Evolutionary conservation across 1,140 invertebrate genomes (phyloP).

Genomic region (Tetragnatha versicolor): DNA sequence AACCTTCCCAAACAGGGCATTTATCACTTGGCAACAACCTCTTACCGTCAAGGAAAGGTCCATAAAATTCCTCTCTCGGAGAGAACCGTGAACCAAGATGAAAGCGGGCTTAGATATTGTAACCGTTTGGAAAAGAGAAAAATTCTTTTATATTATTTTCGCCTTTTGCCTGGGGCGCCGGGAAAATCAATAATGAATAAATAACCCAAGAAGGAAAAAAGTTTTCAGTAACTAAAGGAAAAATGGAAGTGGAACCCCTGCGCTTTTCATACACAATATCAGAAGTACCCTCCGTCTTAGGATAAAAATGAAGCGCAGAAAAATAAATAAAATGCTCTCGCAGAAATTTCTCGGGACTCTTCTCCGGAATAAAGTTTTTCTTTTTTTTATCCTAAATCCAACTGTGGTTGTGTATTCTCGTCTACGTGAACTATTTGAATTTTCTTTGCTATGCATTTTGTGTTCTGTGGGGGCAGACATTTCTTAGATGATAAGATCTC

Average conservation of each 20-base stretch:
- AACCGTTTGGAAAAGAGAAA: neutral
- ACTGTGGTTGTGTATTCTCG: too few species aligned
- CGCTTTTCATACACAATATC: constrained; percentile 45
- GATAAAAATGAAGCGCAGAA: constrained; percentile 32
- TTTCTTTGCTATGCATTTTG: too few species aligned
- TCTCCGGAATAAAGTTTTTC: neutral
- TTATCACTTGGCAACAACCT: too few species aligned
- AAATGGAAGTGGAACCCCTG: constrained; percentile 15
- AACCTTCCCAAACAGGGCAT: too few species aligned
- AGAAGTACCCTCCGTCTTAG: constrained; percentile 3
- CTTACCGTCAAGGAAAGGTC: too few species aligned
- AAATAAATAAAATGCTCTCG: neutral
- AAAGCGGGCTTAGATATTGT: neutral
- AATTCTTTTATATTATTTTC: constrained; percentile 6
- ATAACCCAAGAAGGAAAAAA: neutral
- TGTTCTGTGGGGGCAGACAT: too few species aligned
- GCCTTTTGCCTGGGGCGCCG: neutral
- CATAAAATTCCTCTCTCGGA: too few species aligned
- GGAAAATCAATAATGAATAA: constrained; percentile 50
- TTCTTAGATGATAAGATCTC: too few species aligned
- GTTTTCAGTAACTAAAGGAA: constrained; percentile 2
- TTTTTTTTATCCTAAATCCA: too few species aligned
- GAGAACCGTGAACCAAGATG: constrained; percentile 35
- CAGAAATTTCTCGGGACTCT: neutral
- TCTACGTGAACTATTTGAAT: too few species aligned